Evolutionary conservation across 2,113 vertebrate genomes (phyloP), one percentile per base, ranked within the genome.

Genomic region (Athene noctua): DNA sequence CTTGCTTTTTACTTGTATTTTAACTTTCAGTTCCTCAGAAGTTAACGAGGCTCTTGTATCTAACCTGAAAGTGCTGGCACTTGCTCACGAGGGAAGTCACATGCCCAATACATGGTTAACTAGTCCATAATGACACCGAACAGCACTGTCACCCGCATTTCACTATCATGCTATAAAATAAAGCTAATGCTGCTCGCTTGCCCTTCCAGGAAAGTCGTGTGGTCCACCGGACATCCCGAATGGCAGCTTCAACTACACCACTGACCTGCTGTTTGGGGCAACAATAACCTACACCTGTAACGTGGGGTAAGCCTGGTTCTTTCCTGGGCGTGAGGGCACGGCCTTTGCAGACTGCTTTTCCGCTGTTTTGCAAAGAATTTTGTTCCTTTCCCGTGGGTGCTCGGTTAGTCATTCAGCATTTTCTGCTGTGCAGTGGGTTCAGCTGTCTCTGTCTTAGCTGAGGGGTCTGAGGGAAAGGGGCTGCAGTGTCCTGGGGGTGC

Each of bases 171-270:
- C 32, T 13, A 1, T 22, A 10, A 78, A 59, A 68, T 7, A 25
- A 20, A 49, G 54, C 15, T 55, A 17, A 65, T 2, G 29, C 46
- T 11, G 16, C 18, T 47, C 58, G 1, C 29, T 34, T 47, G 22
- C 16, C 18, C 40, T 94, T 63, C 46, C 77, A 96, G 96, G 26
- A 5, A 94, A n/a, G 59, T 17, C 18, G 0, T 95, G 96, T 0
- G 0, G 4, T 6, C 15, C 4, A 6, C 85, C 59, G 0, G 9
- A 61, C 0, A 46, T 94, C 17, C 0, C 0, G 0, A 90, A 96
- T 3, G 92, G 96, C 49, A 8, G 15, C 0, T 68, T 87, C 6
- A 0, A 61, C 2, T 2, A 2, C 29, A 2, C 0, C 0, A 84
- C n/a, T 0, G 1, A 91, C 42, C 80, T 95, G 38, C n/a, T 5